These are phyloP conservation scores for Bruchidius siliquastri DNA, from an alignment of 2,888 invertebrate genomes.

Conservation along the genomic window DNA sequence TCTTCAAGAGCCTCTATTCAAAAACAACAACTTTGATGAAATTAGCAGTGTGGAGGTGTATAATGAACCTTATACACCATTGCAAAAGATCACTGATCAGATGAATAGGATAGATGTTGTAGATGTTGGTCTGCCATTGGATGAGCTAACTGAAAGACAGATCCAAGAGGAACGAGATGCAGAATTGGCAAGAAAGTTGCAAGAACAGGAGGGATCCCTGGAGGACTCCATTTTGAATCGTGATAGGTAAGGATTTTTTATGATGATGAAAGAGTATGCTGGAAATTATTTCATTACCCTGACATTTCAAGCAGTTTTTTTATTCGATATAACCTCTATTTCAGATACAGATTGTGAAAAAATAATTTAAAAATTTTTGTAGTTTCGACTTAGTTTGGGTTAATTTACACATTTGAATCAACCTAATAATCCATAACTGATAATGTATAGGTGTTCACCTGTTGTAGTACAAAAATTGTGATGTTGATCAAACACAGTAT, in stretches of 20 bases:
- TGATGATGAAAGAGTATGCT: no score
- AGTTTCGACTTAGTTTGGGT: no score
- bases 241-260: constrained; percentile 21
- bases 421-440: no score
- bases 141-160: constrained; percentile 52
- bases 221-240: constrained; percentile 51
- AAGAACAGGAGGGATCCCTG: constrained; percentile 67
- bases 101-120: constrained; percentile 40
- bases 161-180: constrained; percentile 72
- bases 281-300: no score
- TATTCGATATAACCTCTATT: no score
- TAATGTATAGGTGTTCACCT: no score
- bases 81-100: constrained; percentile 27
- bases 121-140: constrained; percentile 50
- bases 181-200: constrained; percentile 69
- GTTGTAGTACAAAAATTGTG: no score
- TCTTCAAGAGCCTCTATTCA: constrained; percentile 30
- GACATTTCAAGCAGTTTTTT: no score
- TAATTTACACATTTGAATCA: no score
- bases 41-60: constrained; percentile 32
- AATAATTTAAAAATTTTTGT: no score
- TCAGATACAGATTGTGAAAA: no score
- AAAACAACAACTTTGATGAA: constrained; percentile 13
- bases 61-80: constrained; percentile 38
- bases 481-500: no score